Evolutionary conservation across 2,113 vertebrate genomes (phyloP).

Genomic region (Myocastor coypus): DNA sequence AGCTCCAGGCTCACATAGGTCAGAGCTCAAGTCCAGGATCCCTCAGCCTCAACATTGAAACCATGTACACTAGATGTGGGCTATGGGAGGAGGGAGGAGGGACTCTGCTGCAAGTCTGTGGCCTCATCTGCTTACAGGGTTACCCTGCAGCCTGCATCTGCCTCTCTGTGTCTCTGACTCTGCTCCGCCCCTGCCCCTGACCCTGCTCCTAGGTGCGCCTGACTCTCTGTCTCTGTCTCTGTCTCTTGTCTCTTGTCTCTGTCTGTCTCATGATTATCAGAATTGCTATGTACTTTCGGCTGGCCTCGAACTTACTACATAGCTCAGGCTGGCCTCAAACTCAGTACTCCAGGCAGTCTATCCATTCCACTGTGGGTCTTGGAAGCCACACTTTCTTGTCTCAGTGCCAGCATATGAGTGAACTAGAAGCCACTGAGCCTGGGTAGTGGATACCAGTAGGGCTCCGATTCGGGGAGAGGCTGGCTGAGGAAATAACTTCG

Average conservation of each 20-base stretch:
- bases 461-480: not conserved
- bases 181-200: not conserved
- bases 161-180: not conserved
- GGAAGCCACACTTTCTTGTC: not conserved
- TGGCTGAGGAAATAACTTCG: too few relatives aligned
- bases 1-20: not conserved
- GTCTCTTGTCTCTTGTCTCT: too few relatives aligned
- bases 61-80: not conserved
- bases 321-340: not conserved
- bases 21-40: not conserved
- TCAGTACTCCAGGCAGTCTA: not conserved
- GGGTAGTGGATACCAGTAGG: not conserved
- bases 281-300: not conserved
- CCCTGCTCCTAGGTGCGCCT: too few relatives aligned
- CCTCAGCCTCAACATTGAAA: rapidly evolving
- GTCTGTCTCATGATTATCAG: not conserved
- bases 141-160: not conserved
- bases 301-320: too few relatives aligned
- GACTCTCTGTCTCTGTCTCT: not conserved
- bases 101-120: not conserved
- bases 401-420: conserved; percentile 27
- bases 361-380: not conserved
- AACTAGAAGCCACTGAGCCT: not conserved
- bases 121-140: not conserved
- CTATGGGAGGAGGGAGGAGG: not conserved